These are phyloP conservation scores for Melanophora roralis DNA, from an alignment of 2,888 invertebrate species.

Conservation along the genomic window DNA sequence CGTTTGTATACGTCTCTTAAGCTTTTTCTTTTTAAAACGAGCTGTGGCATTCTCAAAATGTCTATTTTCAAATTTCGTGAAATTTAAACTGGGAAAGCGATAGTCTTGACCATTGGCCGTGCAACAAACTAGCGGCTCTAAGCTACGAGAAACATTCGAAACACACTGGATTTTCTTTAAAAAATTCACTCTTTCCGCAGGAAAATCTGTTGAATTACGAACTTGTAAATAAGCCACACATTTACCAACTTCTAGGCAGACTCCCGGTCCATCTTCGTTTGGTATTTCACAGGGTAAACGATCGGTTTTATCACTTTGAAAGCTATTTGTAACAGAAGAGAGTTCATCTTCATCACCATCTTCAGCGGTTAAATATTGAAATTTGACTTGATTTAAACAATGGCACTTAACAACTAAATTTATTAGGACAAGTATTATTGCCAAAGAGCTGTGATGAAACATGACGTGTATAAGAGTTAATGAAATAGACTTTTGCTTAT, in stretches of 20 bases:
- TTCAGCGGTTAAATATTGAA: background rate
- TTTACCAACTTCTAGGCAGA: conserved; percentile 69
- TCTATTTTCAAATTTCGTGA: conserved; percentile 70
- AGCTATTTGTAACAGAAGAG: background rate
- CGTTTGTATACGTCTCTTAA: conserved; percentile 74
- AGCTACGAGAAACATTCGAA: conserved; percentile 46
- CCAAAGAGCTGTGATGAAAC: conserved; percentile 21
- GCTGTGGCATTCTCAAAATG: conserved; percentile 69
- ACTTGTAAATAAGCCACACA: conserved; percentile 74
- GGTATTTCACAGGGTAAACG: conserved; percentile 71
- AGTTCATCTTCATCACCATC: conserved; percentile 27
- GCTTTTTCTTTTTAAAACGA: conserved; percentile 71
- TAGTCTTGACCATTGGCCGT: conserved; percentile 73
- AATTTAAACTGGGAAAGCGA: conserved; percentile 70
- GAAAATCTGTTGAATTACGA: conserved; percentile 70
- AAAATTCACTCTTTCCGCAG: conserved; percentile 73
- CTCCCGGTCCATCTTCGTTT: conserved; percentile 73
- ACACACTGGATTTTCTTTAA: conserved; percentile 74
- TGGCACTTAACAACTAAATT: conserved; percentile 38
- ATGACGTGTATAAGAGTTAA: conserved; percentile 19
- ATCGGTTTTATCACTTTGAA: background rate
- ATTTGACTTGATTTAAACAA: background rate
- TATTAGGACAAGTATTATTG: conserved; percentile 1
- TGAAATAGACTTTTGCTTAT: background rate
- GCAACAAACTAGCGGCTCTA: conserved; percentile 71